Evolutionary conservation across 2,113 vertebrate genomes (phyloP), one percentile per base, ranked within the genome.

Genomic region (Heptranchias perlo): DNA sequence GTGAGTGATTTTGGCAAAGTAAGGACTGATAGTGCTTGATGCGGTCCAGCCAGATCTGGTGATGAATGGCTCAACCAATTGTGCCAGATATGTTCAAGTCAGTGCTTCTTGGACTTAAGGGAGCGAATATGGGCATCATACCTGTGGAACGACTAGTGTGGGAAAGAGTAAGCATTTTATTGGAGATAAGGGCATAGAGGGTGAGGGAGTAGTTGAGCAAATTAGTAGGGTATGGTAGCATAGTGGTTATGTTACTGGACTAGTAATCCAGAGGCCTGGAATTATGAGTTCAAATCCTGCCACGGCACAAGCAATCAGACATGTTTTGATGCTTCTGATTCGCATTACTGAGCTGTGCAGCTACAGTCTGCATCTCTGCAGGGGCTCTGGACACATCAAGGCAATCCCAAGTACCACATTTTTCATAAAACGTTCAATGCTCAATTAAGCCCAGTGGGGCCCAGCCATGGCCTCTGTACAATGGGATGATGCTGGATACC

Each of bases 381-480:
- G 16, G 44, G 23, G 44, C 4, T 10, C 47, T 49, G 21, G 84
- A 16, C 23, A 28, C 31, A 82, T 82, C n/a, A 31, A 82, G 76
- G 31, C 76, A 39, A 82, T 87, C n/a, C 76, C 76, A 82, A 35
- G 31, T 2, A 82, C 76, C 76, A 82, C 44, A 87, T 44, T 8
- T 98, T 98, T 97, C 98, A 98, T 98, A 96, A 97, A 97, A 97
- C 96, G 97, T 97, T 97, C 97, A 97, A 98, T 97, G 98, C 98
- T 98, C 98, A 98, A 98, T 98, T 98, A 97, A 98, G 97, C 98
- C 98, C 97, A 97, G 98, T 97, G 98, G 97, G 98, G 98, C 97
- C 47, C 18, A 87, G 16, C 47, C 11, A 44, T 49, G 8, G 47
- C 3, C 97, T 97, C 97, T 97, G 97, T 97, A 97, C 96, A 97